Evolutionary conservation across 2,113 vertebrate species (phyloP), one percentile per base, ranked within the genome.

Genomic region (Lethenteron reissneri): DNA sequence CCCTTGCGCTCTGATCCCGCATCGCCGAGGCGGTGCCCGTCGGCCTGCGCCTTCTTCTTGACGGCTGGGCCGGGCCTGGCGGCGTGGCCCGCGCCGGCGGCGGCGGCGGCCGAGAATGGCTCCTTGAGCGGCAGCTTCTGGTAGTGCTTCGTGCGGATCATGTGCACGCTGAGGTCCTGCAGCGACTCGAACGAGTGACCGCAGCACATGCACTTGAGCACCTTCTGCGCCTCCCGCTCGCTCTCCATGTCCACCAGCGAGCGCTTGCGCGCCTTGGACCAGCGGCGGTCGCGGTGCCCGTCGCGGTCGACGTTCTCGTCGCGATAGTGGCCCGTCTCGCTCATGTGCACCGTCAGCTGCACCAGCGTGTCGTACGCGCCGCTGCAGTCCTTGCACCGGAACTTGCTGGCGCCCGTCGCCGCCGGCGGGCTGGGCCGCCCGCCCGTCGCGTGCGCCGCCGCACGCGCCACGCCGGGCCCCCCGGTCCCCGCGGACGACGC

Each of bases 61-160:
- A 41, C 41, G 41, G n/a, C n/a, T n/a, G 4, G 41, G 41, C 41
- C 41, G 6, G 41, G n/a, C n/a, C 41, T 41, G 41, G 41, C 41
- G n/a, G 41, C 41, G 41, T 41, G n/a, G n/a, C n/a, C 41, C 3
- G 41, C 41, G 41, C 41, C 41, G 41, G 41, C 41, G 6, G 3
- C 41, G 41, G 41, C 25, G 25, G 41, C 41, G 6, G 41, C 4
- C 41, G 41, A 41, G 41, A 97, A 87, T 0, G 94, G 94, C 85
- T 97, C 92, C 85, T 97, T 97, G 81, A 97, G 94, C 95, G 94
- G 94, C 92, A 97, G 92, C 91, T 97, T 97, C 85, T 97, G 94
- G 87, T 97, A 97, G 87, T 97, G 94, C 82, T 97, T 97, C 70
- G 94, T 97, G 86, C 97, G 96, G 70, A 97, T 97, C 94, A 97